Evolutionary conservation across 2,797 vertebrate species (phyloP), one percentile per base, ranked within the genome.

Genomic region (Cyclopterus lumpus): DNA sequence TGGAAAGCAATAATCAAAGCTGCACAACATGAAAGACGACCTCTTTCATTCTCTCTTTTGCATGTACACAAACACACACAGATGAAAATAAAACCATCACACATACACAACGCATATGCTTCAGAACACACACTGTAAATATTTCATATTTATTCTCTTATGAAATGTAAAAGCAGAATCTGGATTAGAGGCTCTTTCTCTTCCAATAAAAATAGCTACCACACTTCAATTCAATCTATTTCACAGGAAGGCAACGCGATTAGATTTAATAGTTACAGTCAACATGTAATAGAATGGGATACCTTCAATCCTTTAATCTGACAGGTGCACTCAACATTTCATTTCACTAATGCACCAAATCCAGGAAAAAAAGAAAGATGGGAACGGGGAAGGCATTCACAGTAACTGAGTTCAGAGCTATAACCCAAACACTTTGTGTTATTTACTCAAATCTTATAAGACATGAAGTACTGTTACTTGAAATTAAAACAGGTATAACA

Each of bases 261-360:
- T 89, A 84, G 85, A 86, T 91, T 86, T 66, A 91, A 88, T 86
- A 86, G 83, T 89, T 88, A 89, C 79, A 87, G 90, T 85, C 88
- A 89, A 91, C 89, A 91, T 91, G 91, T 88, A 90, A 91, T 81
- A 82, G 75, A 88, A 84, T 84, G 78, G 67, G 83, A 91, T 88
- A 91, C 84, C 81, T 89, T 82, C 85, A 91, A 92, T 91, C 92
- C 90, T 90, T 89, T 94, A 93, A 93, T 92, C 92, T 92, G 89
- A 92, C 91, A 93, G 91, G 91, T 91, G 89, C 91, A 85, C 85
- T 88, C 88, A 82, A 80, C 88, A 81, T 90, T 92, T 94, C 87
- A 93, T 93, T 92, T 83, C 86, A 75, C 80, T 92, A 92, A 93
- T 94, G 92, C 90, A 91, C 63, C 76, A 85, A 87, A 93, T 89